A percentile compares a stretch with the other conserved stretches of the same genome.
Evolutionary conservation across 2,888 invertebrate species (phyloP).

Genomic region (Linnaemya tessellans): DNA sequence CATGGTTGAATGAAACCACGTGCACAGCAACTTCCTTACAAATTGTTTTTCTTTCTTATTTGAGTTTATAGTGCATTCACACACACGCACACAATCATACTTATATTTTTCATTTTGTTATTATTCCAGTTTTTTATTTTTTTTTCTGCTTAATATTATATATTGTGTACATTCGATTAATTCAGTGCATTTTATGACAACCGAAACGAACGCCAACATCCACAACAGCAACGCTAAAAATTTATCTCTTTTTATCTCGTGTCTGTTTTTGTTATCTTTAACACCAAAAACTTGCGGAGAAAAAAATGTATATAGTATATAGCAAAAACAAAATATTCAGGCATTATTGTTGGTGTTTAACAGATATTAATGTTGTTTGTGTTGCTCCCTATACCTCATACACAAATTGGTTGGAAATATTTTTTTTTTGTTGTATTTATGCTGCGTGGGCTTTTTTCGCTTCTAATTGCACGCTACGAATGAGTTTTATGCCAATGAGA

Average conservation of each 20-base stretch:
- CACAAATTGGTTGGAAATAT: conserved; percentile 43
- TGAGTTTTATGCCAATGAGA: conserved; percentile 73
- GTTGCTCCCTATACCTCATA: conserved; percentile 35
- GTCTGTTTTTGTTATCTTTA: conserved; percentile 46
- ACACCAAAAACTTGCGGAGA: conserved; percentile 44
- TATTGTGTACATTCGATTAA: conserved; percentile 1
- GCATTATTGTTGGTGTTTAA: conserved; percentile 22
- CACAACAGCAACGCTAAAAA: conserved; percentile 29
- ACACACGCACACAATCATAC: conserved; percentile 6
- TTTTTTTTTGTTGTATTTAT: conserved; percentile 68
- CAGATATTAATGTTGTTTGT: not conserved
- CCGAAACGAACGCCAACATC: conserved; percentile 38
- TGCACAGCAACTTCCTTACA: conserved; percentile 62
- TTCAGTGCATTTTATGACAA: conserved; percentile 52
- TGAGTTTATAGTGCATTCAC: not conserved
- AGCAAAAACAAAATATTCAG: conserved; percentile 1
- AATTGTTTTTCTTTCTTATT: conserved; percentile 34
- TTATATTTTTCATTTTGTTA: conserved; percentile 58
- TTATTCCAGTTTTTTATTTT: conserved; percentile 45
- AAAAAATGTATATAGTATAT: not conserved
- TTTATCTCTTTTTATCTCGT: conserved; percentile 60
- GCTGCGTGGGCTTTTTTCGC: conserved; percentile 80
- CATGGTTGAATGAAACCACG: conserved; percentile 72
- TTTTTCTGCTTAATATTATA: too few species aligned
- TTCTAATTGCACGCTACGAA: conserved; percentile 79